phyloP scores from a whole-genome alignment of 2,797 vertebrate genomes.

The Tapirus indicus region DNA sequence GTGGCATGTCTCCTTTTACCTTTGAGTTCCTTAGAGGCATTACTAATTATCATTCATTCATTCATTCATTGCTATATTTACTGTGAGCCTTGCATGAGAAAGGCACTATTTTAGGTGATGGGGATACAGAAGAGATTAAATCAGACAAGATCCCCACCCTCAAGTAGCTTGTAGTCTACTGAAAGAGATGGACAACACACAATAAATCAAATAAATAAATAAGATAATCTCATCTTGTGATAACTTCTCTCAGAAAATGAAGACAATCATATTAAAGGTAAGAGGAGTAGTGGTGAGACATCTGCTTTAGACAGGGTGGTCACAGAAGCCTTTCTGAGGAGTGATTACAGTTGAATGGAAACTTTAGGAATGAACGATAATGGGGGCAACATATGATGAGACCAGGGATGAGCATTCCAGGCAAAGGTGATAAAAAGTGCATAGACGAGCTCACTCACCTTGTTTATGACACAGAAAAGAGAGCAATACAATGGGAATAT shows the following conservation, averaged over 20 bases:
- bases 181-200: background rate
- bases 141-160: background rate
- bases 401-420: background rate
- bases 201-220: background rate
- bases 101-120: background rate
- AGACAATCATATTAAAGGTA: background rate
- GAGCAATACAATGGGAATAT: background rate
- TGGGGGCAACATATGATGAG: background rate
- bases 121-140: background rate
- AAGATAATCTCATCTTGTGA: background rate
- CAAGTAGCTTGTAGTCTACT: background rate
- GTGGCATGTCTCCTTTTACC: background rate
- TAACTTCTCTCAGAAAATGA: slow-evolving; percentile 22
- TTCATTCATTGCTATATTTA: background rate
- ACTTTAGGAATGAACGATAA: background rate
- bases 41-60: background rate
- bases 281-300: background rate
- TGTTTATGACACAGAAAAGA: background rate
- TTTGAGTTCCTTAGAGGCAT: background rate
- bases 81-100: background rate
- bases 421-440: background rate
- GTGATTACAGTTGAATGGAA: background rate
- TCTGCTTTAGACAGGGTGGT: background rate
- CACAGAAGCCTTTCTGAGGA: background rate
- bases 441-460: background rate